Conservation (phyloP, 1,140 invertebrate genomes). For the Asbolus verrucosus region DNA sequence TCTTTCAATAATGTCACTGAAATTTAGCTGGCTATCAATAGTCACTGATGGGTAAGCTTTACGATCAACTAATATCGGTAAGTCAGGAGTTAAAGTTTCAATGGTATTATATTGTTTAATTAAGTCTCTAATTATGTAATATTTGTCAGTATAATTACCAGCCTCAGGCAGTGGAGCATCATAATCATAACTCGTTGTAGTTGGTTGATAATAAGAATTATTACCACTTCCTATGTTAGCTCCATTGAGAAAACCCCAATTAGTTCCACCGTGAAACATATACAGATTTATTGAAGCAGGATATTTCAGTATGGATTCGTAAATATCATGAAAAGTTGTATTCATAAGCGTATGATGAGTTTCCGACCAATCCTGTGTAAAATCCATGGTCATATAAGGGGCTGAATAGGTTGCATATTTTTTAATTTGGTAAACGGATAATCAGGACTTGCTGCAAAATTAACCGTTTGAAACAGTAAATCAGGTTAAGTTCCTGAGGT, state of each 20-base stretch:
- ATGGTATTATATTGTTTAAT: constrained; percentile 63
- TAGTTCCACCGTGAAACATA: constrained; percentile 80
- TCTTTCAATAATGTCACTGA: constrained; percentile 59
- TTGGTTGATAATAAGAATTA: constrained; percentile 63
- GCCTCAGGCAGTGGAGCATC: constrained; percentile 68
- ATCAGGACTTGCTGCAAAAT: constrained; percentile 42
- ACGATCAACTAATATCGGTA: constrained; percentile 58
- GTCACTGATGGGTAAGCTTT: constrained; percentile 58
- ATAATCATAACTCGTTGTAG: constrained; percentile 73
- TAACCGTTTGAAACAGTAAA: constrained; percentile 47
- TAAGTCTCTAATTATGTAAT: constrained; percentile 62
- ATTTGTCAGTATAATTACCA: constrained; percentile 67
- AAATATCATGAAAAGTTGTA: constrained; percentile 38
- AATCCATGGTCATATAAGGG: constrained; percentile 55
- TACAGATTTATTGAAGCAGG: constrained; percentile 74
- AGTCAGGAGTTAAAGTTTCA: constrained; percentile 63
- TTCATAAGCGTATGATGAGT: constrained; percentile 47
- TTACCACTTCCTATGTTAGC: constrained; percentile 62
- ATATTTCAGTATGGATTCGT: constrained; percentile 54
- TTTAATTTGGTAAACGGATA: constrained; percentile 37
- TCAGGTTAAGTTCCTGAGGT: constrained; percentile 46
- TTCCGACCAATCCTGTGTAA: constrained; percentile 55
- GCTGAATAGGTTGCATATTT: constrained; percentile 48
- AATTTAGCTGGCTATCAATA: constrained; percentile 57
- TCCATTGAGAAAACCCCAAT: constrained; percentile 77